phyloP scores from a whole-genome alignment of 2,888 invertebrate genomes.

The Lithophane socia region DNA sequence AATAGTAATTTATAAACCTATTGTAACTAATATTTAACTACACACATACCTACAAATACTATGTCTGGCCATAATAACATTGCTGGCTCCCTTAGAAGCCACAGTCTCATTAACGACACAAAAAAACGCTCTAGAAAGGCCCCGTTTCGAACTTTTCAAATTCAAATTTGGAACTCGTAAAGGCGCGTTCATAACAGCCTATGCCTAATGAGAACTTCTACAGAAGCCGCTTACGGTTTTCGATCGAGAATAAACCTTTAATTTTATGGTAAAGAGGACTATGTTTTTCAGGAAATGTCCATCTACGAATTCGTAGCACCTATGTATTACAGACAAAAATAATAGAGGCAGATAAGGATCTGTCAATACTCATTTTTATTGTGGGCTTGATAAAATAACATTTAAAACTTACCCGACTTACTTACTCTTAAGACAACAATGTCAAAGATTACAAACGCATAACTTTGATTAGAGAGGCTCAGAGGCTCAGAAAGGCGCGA shows the following conservation, averaged over 20 bases:
- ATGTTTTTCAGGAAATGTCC: background rate
- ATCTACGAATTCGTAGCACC: background rate
- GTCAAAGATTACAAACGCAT: background rate
- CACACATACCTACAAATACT: background rate
- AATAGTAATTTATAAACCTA: background rate
- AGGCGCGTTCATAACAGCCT: constrained; percentile 67
- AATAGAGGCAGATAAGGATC: background rate
- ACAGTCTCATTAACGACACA: constrained; percentile 78
- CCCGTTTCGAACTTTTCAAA: constrained; percentile 85
- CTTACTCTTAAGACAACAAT: background rate
- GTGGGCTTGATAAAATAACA: background rate
- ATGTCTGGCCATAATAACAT: constrained; percentile 60
- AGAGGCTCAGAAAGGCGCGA: too few relatives aligned
- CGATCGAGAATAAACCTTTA: background rate
- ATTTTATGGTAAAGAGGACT: background rate
- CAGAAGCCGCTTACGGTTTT: background rate
- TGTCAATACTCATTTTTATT: background rate
- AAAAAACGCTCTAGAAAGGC: constrained; percentile 83
- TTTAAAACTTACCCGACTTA: background rate
- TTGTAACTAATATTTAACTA: background rate
- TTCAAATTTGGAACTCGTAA: constrained; percentile 83
- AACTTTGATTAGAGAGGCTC: too few relatives aligned
- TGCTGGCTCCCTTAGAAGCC: constrained; percentile 84
- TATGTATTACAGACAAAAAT: background rate
- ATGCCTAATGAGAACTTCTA: background rate